Evolutionary conservation across 2,797 vertebrate species (phyloP).

Genomic region (Rhinoraja longicauda): DNA sequence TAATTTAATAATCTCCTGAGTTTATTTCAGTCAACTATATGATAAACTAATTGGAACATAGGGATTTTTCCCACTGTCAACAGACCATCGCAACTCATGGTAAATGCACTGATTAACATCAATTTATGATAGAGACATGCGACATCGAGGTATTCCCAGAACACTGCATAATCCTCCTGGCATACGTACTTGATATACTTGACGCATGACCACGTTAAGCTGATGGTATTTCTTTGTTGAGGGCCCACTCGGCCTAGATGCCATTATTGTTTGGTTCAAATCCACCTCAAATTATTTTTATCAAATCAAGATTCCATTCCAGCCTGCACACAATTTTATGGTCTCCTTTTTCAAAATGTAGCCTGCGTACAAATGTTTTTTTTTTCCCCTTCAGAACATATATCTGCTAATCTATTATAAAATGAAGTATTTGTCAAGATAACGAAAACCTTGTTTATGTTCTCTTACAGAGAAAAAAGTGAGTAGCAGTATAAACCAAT

Average conservation of each 20-base stretch:
- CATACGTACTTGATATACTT: constrained; percentile 16
- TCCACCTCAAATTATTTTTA: not conserved
- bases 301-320: not conserved
- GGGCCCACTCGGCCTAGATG: not conserved
- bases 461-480: not conserved
- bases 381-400: not conserved
- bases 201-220: constrained; percentile 27
- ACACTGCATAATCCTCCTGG: constrained; percentile 25
- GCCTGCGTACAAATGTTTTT: not conserved
- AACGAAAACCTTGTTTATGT: not conserved
- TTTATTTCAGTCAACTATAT: not conserved
- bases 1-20: constrained; percentile 3
- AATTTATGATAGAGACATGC: constrained; percentile 19
- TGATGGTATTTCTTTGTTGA: not conserved
- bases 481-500: not conserved
- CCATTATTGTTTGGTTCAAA: constrained; percentile 5
- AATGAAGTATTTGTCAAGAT: not conserved
- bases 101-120: constrained; percentile 15
- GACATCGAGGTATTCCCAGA: not conserved
- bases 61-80: not conserved
- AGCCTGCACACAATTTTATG: not conserved
- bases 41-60: constrained; percentile 1
- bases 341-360: not conserved
- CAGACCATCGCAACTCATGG: not conserved
- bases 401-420: not conserved